Base-by-base conservation (phyloP, 2,888 invertebrate species). In the Smittia aterrima region DNA sequence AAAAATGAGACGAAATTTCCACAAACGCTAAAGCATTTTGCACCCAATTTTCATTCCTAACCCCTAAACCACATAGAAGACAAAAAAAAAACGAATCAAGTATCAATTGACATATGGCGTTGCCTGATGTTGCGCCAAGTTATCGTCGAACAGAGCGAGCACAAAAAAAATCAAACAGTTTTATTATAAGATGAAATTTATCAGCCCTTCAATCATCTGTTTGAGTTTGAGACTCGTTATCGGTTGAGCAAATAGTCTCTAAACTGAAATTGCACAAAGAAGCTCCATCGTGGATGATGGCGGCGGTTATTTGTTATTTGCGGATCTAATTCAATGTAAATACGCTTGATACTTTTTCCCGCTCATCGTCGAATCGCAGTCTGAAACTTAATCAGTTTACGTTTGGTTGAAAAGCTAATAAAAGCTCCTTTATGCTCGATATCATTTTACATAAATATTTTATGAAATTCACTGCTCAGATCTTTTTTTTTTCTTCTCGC, bases 301-400 rank as follows among this genome's bases (percentile, higher is more conserved):
- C 54, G 70, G 27, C 38, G 72, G 72, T 72, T 72, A 72, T 72
- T 72, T 72, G 72, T 62, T 72, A 62, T 72, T 58, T 72, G 72
- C 58, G 20, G 32, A 72, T 72, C 72, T 62, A 72, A 72, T 62
- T 54, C 72, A 72, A 72, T 72, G 72, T 62, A 72, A 74, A 74
- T 47, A 74, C 41, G 16, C 64, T 22, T 18, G 47, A 64, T 64
- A 40, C 22, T 67, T 67, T 67, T 66, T 16, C n/a, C 20, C 27
- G 7, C n/a, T 18, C n/a, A 11, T 7, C 32, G 16, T 32, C 6
- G 27, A 62, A 54, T 25, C 47, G 32, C 66, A 66, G 16, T 71
- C 54, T 38, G 62, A 62, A 62, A 62, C 27, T 62, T 72, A 72
- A 72, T 72, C 72, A 72, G 72, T 32, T 62, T 72, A 62, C 24